Evolutionary conservation across 2,797 vertebrate genomes (phyloP).

Genomic region (Cryptoblepharus egeriae): DNA sequence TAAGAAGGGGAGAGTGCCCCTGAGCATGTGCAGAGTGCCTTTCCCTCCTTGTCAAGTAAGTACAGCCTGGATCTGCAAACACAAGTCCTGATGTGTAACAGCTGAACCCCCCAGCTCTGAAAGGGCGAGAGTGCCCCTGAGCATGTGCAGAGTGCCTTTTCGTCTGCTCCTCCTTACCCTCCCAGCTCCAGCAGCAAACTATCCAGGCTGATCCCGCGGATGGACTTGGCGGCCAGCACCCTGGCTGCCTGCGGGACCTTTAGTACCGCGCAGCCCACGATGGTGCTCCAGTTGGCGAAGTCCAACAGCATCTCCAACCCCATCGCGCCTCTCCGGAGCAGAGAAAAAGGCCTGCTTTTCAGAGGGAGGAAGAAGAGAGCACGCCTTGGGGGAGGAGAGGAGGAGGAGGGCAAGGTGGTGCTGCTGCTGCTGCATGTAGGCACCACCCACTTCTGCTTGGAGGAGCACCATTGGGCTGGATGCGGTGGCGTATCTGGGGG

Average conservation of each 20-base stretch:
- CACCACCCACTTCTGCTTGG: too few species aligned
- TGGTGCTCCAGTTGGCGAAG: constrained; percentile 76
- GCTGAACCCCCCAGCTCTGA: too few species aligned
- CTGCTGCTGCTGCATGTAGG: not conserved
- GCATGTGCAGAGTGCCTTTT: not conserved
- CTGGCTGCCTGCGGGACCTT: constrained; percentile 78
- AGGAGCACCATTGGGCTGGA: too few species aligned
- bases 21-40: not conserved
- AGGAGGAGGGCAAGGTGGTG: not conserved
- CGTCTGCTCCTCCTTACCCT: constrained; percentile 66
- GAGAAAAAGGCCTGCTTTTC: too few species aligned
- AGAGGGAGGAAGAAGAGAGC: too few species aligned
- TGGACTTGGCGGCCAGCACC: constrained; percentile 65
- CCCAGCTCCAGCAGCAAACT: constrained; percentile 77
- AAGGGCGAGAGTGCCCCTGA: not conserved
- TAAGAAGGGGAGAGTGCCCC: not conserved
- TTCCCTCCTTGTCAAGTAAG: too few species aligned
- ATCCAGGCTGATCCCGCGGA: constrained; percentile 74
- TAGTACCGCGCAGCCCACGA: constrained; percentile 71
- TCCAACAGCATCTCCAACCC: constrained; percentile 46
- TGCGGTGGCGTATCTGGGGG: too few species aligned
- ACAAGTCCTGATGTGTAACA: too few species aligned
- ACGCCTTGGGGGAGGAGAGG: not conserved
- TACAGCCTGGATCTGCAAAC: too few species aligned
- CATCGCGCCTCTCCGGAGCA: constrained; percentile 31